phyloP scores from a whole-genome alignment of 2,888 invertebrate species.

The Pegoplata infirma region DNA sequence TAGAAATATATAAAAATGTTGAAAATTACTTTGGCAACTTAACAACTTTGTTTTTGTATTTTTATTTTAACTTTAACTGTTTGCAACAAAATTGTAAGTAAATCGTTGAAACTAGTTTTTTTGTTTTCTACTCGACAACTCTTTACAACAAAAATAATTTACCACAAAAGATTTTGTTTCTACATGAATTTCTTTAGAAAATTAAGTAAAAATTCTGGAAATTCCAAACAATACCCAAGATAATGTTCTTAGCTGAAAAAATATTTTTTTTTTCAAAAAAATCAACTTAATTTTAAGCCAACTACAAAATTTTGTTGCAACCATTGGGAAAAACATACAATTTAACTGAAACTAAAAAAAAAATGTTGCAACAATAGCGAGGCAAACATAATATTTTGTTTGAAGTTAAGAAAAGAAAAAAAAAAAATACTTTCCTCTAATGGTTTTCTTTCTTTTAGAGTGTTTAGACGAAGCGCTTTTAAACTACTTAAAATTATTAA shows the following conservation, averaged over 20 bases:
- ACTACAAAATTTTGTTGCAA: neutral
- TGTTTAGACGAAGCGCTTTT: no score
- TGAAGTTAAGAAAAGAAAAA: neutral
- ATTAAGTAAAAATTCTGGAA: conserved; percentile 19
- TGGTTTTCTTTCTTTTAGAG: neutral
- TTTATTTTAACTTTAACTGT: conserved; percentile 29
- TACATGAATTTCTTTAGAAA: conserved; percentile 31
- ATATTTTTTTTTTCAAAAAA: no score
- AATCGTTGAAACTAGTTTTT: conserved; percentile 26
- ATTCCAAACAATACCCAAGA: conserved; percentile 2
- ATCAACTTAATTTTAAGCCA: neutral
- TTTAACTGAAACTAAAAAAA: neutral
- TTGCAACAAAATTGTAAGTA: conserved; percentile 43
- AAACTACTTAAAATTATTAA: no score
- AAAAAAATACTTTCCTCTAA: neutral
- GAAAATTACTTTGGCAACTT: conserved; percentile 51
- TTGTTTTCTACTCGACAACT: neutral
- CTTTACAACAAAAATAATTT: conserved; percentile 1
- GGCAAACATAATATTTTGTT: neutral
- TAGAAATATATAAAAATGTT: conserved; percentile 1
- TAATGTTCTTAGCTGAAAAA: neutral
- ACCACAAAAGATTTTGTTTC: conserved; percentile 28
- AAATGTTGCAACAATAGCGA: neutral
- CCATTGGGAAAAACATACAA: neutral
- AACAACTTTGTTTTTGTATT: conserved; percentile 37